Base-by-base conservation (phyloP, 1,140 invertebrate species). In the Oryzaephilus surinamensis region DNA sequence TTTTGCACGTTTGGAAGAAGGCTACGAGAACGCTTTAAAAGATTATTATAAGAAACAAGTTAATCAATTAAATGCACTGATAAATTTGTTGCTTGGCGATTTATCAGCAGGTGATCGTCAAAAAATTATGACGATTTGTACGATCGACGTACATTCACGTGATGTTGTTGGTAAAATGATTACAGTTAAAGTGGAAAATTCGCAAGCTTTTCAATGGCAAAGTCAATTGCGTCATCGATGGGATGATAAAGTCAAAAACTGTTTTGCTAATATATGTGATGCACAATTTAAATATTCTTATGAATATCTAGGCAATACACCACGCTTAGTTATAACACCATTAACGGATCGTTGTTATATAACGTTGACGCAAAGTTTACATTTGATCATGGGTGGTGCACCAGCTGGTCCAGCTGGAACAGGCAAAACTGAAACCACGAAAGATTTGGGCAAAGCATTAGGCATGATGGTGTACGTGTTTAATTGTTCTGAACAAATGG, bases 401-500 rank as follows among this genome's bases (percentile, higher is more conserved):
- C 89, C 90, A 1, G 86, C 89, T 6, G 89, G 89, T 2, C 89
- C 89, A 0, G 73, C 79, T 2, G 79, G 84, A 41, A 92, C 88
- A 6, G 89, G 89, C 0, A 94, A 94, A 68, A 93, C 89, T 0
- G 90, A 95, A 65, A 94, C 90, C 0, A 92, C 89, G 0, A 95
- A 95, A 65, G 89, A 94, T 71, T 67, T 95, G 28, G 90, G 89
- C 2, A 72, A 85, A 55, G 87, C 88, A 6, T 65, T 95, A 0
- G 90, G 89, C 15, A 84, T 92, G 50, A 91, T 93, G 86, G 89
- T 94, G 0, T 93, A 93, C 52, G 91, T 95, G 0, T 95, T 94
- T 64, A 95, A 95, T 61, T 94, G 91, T 61, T 94, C 90, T 0
- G 89, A 95, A 60, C 89, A 94, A 70, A 93, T 95, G 89, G 90